Percentiles rank a stretch among this genome's conserved stretches.
These are phyloP conservation scores for Rhegmatorhina hoffmannsi DNA, from an alignment of 2,113 vertebrate genomes.

Conservation along the genomic window DNA sequence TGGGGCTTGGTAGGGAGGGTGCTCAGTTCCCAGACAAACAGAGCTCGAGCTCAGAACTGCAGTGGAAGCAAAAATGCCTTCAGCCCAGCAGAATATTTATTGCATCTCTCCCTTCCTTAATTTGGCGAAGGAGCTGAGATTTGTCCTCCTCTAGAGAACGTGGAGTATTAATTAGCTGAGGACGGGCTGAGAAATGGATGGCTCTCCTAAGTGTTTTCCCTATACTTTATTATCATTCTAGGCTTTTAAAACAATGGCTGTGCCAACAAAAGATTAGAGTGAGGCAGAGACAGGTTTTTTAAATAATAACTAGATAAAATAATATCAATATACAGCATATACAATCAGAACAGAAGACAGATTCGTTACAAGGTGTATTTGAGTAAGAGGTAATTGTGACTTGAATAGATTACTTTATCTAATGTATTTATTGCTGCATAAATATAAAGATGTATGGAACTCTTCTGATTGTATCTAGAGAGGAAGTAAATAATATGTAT, in stretches of 20 bases:
- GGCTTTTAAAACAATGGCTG: conserved; percentile 53
- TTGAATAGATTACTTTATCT: conserved; percentile 24
- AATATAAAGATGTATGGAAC: conserved; percentile 10
- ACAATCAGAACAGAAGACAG: background rate
- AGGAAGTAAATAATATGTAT: background rate
- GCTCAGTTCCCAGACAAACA: background rate
- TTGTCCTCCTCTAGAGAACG: conserved; percentile 56
- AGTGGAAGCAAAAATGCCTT: background rate
- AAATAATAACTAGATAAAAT: conserved; percentile 31
- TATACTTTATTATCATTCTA: conserved; percentile 58
- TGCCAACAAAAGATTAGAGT: conserved; percentile 57
- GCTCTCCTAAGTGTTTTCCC: conserved; percentile 61
- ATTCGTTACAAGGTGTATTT: background rate
- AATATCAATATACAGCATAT: background rate
- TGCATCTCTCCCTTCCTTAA: conserved; percentile 36
- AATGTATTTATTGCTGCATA: conserved; percentile 18
- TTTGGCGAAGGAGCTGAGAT: conserved; percentile 60
- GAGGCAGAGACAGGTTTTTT: background rate
- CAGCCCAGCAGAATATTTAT: conserved; percentile 41
- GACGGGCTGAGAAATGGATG: conserved; percentile 56
- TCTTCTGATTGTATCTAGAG: background rate
- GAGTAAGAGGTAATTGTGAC: conserved; percentile 43
- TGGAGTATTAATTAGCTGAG: conserved; percentile 66
- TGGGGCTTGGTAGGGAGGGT: background rate
- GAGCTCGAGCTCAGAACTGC: conserved; percentile 3